phyloP scores from a whole-genome alignment of 2,113 vertebrate genomes.

The Paedocypris sp. region DNA sequence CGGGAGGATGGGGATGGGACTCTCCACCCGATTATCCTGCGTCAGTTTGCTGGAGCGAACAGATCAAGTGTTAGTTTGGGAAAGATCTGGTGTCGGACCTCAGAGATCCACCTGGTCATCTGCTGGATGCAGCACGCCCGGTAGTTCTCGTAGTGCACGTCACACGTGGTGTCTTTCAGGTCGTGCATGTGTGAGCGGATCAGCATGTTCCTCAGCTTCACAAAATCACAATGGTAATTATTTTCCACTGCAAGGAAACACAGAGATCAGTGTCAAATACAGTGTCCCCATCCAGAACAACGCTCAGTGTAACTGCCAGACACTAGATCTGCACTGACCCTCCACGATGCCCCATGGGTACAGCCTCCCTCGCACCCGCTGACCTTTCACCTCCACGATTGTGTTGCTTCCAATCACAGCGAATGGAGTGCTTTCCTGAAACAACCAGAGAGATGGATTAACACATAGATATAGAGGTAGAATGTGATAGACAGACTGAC shows the following conservation, averaged over 20 bases:
- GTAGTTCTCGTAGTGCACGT: conserved; percentile 60
- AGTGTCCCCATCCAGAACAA: neutral
- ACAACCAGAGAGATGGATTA: no score
- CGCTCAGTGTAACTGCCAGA: no score
- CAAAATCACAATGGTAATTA: conserved; percentile 57
- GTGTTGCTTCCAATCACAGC: conserved; percentile 60
- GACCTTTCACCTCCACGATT: conserved; percentile 51
- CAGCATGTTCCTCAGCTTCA: conserved; percentile 56
- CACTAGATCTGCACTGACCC: conserved; percentile 42
- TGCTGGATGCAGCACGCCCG: conserved; percentile 53
- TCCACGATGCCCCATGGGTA: conserved; percentile 62
- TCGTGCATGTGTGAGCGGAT: conserved; percentile 59
- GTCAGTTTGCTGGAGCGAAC: conserved; percentile 69
- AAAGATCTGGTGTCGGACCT: neutral
- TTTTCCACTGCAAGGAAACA: conserved; percentile 49
- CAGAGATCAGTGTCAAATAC: neutral
- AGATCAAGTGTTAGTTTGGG: neutral
- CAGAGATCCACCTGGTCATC: conserved; percentile 45
- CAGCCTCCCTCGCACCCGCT: conserved; percentile 51
- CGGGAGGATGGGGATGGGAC: conserved; percentile 77
- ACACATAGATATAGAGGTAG: neutral
- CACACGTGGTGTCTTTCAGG: conserved; percentile 58
- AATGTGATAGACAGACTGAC: no score
- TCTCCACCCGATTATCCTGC: conserved; percentile 79
- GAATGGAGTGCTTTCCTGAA: conserved; percentile 54